Conservation (phyloP, 2,113 vertebrate species). For the Chauna torquata region DNA sequence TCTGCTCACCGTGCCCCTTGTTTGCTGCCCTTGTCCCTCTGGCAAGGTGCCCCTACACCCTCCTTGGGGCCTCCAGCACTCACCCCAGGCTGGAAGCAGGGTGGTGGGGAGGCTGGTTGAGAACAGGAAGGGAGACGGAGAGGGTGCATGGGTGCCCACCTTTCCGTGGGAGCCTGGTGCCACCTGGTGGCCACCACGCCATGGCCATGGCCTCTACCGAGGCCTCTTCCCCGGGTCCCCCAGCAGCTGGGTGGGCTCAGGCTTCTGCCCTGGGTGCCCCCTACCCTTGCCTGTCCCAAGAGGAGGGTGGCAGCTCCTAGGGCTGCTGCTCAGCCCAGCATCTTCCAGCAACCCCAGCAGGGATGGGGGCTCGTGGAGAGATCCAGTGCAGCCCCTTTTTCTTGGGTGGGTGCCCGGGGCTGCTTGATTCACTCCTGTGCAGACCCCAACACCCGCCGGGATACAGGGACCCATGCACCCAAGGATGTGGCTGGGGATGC, state of each 20-base stretch:
- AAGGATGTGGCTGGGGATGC: not conserved
- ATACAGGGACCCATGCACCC: not conserved
- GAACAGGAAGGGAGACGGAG: too few relatives aligned
- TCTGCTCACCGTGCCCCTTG: rapidly evolving
- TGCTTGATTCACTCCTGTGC: not conserved
- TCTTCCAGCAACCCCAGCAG: not conserved
- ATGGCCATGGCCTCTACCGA: too few relatives aligned
- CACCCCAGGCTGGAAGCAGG: not conserved
- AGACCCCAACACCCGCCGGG: too few relatives aligned
- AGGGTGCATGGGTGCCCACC: not conserved
- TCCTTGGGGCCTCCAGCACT: not conserved
- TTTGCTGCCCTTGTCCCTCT: not conserved
- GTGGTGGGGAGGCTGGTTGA: not conserved
- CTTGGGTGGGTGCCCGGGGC: not conserved
- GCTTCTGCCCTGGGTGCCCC: not conserved
- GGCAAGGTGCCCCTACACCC: not conserved
- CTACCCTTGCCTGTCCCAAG: not conserved
- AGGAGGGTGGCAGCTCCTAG: not conserved
- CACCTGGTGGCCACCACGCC: slow-evolving; percentile 3
- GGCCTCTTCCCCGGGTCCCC: not conserved
- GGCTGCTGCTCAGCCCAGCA: not conserved
- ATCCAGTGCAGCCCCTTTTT: not conserved
- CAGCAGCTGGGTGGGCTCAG: not conserved
- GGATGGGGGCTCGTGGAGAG: not conserved
- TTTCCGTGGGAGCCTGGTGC: not conserved